These are phyloP conservation scores for Aelia acuminata DNA, from an alignment of 2,888 invertebrate genomes.

Conservation along the genomic window DNA sequence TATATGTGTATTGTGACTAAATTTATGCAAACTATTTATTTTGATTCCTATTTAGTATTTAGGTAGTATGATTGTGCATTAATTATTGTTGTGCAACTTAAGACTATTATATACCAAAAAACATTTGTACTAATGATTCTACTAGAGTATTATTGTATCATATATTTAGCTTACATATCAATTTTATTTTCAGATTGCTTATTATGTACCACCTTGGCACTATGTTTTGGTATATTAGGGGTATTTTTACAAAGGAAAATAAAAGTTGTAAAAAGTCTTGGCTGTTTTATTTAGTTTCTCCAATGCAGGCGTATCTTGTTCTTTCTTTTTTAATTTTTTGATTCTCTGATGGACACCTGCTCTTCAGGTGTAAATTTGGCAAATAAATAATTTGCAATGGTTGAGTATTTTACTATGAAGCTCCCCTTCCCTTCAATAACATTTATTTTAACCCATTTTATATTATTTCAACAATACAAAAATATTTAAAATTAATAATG, in stretches of 20 bases:
- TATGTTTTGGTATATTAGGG: constrained; percentile 63
- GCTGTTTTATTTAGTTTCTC: constrained; percentile 36
- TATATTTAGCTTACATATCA: constrained; percentile 65
- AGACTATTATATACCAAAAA: constrained; percentile 65
- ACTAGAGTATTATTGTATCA: constrained; percentile 60
- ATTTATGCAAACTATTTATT: constrained; percentile 63
- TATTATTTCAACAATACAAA: too few species aligned
- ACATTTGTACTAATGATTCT: constrained; percentile 63
- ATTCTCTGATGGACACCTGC: neutral
- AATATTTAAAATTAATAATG: too few species aligned
- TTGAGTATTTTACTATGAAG: neutral
- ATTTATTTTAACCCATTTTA: neutral
- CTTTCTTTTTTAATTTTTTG: neutral
- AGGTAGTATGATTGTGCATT: constrained; percentile 63
- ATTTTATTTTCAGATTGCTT: constrained; percentile 61
- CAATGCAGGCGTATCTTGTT: neutral
- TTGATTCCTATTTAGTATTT: constrained; percentile 64
- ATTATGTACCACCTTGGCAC: constrained; percentile 62
- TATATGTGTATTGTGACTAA: constrained; percentile 63
- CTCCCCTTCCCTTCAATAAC: neutral
- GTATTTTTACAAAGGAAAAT: constrained; percentile 62
- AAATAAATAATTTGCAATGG: neutral
- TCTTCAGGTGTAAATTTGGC: neutral
- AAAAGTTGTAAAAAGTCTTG: constrained; percentile 46
- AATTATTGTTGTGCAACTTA: constrained; percentile 65